Evolutionary conservation across 2,888 invertebrate genomes (phyloP).

Genomic region (Ecdyonurus torrentis): DNA sequence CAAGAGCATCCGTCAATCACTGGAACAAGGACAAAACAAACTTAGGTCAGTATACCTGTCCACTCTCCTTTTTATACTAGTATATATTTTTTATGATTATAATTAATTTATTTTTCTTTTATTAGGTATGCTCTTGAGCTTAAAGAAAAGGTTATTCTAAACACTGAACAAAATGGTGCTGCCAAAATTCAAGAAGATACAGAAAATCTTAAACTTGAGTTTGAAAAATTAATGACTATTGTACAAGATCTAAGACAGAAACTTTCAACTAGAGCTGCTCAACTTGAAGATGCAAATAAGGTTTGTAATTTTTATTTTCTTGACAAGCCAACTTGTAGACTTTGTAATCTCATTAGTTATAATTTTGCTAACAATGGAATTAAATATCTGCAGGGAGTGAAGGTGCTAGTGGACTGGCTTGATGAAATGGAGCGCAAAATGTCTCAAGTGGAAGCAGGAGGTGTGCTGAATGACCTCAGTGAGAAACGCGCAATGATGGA

Average conservation of each 20-base stretch:
- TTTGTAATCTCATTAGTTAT: too few species aligned
- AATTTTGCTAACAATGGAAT: background rate
- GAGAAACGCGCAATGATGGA: conserved; percentile 82
- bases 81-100: background rate
- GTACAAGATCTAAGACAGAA: conserved; percentile 63
- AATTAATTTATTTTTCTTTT: conserved; percentile 1
- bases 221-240: conserved; percentile 70
- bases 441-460: conserved; percentile 40
- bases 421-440: conserved; percentile 75
- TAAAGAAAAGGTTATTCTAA: conserved; percentile 85
- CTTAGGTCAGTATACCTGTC: conserved; percentile 39
- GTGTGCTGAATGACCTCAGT: conserved; percentile 66
- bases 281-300: conserved; percentile 78
- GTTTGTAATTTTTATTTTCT: conserved; percentile 24
- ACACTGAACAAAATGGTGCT: conserved; percentile 77
- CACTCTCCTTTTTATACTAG: background rate
- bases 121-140: conserved; percentile 62
- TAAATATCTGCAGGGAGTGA: conserved; percentile 33
- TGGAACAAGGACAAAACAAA: conserved; percentile 84
- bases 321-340: too few species aligned
- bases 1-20: conserved; percentile 71
- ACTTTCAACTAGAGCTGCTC: conserved; percentile 52
- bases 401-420: conserved; percentile 71
- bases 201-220: conserved; percentile 72
- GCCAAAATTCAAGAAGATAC: conserved; percentile 84